Evolutionary conservation across 2,113 vertebrate species (phyloP).

Genomic region (Meriones unguiculatus): DNA sequence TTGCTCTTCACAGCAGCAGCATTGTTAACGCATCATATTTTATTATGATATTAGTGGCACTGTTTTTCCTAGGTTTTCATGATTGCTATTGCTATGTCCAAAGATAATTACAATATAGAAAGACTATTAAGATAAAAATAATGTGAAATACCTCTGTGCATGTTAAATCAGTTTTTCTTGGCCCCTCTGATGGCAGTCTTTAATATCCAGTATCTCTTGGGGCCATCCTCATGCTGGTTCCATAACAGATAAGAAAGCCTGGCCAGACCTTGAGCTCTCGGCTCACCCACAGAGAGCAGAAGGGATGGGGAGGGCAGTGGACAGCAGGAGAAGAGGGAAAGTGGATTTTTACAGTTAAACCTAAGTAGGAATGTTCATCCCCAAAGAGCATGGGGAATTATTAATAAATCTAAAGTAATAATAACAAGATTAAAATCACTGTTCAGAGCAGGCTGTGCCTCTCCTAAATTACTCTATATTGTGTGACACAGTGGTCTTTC

Average conservation of each 20-base stretch:
- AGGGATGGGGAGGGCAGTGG: rapidly evolving
- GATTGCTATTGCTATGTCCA: neutral
- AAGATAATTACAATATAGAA: neutral
- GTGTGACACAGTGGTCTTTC: neutral
- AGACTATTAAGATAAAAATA: neutral
- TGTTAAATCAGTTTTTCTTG: neutral
- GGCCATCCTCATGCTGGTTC: neutral
- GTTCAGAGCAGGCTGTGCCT: neutral
- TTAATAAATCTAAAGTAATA: conserved; percentile 13
- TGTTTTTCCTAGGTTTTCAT: conserved; percentile 22
- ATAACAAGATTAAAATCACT: neutral
- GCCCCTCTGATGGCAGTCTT: neutral
- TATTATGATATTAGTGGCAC: neutral
- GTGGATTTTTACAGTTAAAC: neutral
- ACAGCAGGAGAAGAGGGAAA: neutral
- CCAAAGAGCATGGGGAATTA: neutral
- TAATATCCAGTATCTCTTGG: neutral
- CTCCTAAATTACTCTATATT: neutral
- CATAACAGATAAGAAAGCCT: neutral
- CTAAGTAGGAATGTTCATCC: neutral
- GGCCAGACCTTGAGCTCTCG: neutral
- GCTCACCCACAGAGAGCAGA: neutral
- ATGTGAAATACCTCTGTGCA: neutral
- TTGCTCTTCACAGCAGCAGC: neutral
- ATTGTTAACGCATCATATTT: neutral